Conservation (phyloP, 37 sponge, comb jelly and placozoan species). For the Mnemiopsis leidyi region DNA sequence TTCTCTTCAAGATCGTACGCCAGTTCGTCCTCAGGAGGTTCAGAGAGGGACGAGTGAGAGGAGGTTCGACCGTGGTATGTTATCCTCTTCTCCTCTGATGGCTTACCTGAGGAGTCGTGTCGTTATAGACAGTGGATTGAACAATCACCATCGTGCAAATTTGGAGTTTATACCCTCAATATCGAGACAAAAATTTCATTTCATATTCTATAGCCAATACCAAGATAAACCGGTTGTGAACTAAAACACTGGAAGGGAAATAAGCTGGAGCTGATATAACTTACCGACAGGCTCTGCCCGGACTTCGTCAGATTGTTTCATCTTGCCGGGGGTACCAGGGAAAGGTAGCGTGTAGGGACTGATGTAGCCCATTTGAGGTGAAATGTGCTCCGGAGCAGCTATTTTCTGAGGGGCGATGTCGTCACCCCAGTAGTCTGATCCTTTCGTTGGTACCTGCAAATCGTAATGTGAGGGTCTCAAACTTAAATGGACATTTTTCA, state of each 20-base stretch:
- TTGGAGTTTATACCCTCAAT: no score
- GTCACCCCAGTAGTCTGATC: slow-evolving; percentile 8
- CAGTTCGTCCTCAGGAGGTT: slow-evolving; percentile 38
- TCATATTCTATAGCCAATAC: no score
- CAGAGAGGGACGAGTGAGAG: slow-evolving; percentile 59
- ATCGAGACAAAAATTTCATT: no score
- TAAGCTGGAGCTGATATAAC: neutral
- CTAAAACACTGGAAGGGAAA: no score
- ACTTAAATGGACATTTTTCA: no score
- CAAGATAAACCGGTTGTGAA: no score
- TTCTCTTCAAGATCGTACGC: neutral
- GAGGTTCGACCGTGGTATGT: slow-evolving; percentile 59
- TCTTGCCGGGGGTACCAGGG: slow-evolving; percentile 55
- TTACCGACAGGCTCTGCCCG: slow-evolving; percentile 40
- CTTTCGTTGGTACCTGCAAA: neutral
- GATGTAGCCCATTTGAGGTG: slow-evolving; percentile 20
- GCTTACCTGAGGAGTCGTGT: slow-evolving; percentile 8
- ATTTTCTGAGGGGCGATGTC: neutral
- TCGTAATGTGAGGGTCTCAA: no score
- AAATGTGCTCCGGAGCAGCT: neutral
- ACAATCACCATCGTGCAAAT: no score
- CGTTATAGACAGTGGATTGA: no score
- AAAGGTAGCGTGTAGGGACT: slow-evolving; percentile 52
- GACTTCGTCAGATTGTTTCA: neutral
- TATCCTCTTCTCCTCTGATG: neutral